These are phyloP conservation scores for Caligus rogercresseyi DNA, from an alignment of 1,140 invertebrate species.

Conservation along the genomic window DNA sequence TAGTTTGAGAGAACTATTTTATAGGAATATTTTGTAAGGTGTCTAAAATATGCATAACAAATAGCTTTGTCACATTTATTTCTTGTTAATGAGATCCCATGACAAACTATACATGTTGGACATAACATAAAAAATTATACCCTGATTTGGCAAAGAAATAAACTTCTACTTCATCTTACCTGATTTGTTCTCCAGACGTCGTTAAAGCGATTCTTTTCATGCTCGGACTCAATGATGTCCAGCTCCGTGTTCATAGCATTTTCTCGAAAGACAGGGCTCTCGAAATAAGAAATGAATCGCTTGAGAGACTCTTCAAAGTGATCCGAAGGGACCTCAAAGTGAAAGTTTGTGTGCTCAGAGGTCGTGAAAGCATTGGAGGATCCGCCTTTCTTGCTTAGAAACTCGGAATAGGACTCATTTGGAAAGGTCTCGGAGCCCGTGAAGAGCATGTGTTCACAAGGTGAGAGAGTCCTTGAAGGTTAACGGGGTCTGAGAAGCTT, in stretches of 20 bases:
- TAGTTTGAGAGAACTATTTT: too few relatives aligned
- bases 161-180: neutral
- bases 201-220: conserved; percentile 69
- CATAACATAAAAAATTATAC: too few relatives aligned
- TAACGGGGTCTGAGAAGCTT: conserved; percentile 63
- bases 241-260: conserved; percentile 74
- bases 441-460: conserved; percentile 96
- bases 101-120: too few relatives aligned
- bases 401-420: conserved; percentile 59
- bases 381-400: conserved; percentile 40
- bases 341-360: conserved; percentile 75
- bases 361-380: conserved; percentile 72
- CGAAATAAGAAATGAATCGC: conserved; percentile 36
- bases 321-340: conserved; percentile 56
- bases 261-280: conserved; percentile 34
- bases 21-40: too few relatives aligned
- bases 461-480: conserved; percentile 77
- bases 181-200: conserved; percentile 19
- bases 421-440: conserved; percentile 84
- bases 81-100: too few relatives aligned
- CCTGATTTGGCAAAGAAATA: too few relatives aligned
- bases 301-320: conserved; percentile 54
- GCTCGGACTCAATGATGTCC: conserved; percentile 86
- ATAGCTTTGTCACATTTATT: too few relatives aligned
- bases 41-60: too few relatives aligned